Evolutionary conservation across 2,113 vertebrate genomes (phyloP).

Genomic region (Athene noctua): DNA sequence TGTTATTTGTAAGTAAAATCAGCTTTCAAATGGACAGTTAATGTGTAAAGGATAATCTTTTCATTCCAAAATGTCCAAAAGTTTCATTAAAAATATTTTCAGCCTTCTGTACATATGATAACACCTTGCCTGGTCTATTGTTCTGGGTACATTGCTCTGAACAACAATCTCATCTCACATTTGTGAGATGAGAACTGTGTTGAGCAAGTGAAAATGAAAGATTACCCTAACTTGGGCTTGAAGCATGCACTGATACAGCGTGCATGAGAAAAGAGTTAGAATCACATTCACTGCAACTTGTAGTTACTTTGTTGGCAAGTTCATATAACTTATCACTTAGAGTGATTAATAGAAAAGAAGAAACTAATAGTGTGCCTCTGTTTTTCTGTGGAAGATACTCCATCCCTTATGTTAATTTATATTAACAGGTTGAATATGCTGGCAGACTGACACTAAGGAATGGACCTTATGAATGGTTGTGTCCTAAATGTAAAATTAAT

Average conservation of each 20-base stretch:
- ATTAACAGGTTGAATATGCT: neutral
- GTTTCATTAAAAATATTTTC: neutral
- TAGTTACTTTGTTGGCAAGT: neutral
- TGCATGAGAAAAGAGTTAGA: neutral
- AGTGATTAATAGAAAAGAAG: neutral
- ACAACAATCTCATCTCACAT: neutral
- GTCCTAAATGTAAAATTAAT: neutral
- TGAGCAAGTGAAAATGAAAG: neutral
- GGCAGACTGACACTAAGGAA: neutral
- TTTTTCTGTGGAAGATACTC: neutral
- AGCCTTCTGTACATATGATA: neutral
- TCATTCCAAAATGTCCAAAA: neutral
- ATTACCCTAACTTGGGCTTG: neutral
- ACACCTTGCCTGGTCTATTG: neutral
- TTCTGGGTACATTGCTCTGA: neutral
- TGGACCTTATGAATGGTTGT: neutral
- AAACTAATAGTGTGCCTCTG: neutral
- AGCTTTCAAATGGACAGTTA: neutral
- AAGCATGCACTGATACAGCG: neutral
- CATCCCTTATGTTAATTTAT: neutral
- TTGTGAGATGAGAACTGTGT: neutral
- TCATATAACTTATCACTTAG: neutral
- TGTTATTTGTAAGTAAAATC: neutral
- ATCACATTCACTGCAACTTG: neutral
- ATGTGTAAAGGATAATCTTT: neutral